phyloP scores from a whole-genome alignment of 2,797 vertebrate species.

The Xyrichtys novacula region DNA sequence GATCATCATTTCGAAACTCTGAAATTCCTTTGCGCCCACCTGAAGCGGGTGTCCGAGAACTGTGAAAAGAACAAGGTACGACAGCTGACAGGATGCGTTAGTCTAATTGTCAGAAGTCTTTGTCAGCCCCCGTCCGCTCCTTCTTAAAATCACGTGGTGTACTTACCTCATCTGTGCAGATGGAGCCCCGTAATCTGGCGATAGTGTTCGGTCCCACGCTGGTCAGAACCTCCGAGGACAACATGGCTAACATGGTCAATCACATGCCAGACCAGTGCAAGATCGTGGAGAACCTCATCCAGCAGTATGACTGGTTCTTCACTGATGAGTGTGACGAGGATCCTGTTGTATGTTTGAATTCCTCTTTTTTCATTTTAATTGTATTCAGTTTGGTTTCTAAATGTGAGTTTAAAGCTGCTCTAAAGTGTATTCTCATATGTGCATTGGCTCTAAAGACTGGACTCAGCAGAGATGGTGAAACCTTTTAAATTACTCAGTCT shows the following conservation, averaged over 20 bases:
- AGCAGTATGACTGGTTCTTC: constrained; percentile 99
- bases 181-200: constrained; percentile 98
- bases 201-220: constrained; percentile 99
- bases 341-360: constrained; percentile 90
- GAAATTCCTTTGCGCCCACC: constrained; percentile 95
- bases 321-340: constrained; percentile 93
- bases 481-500: neutral
- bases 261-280: constrained; percentile 99
- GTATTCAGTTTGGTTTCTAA: neutral
- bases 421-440: neutral
- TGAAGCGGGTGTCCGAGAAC: constrained; percentile 96
- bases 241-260: constrained; percentile 99
- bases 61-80: constrained; percentile 98
- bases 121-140: neutral
- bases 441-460: neutral
- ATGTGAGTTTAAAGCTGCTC: constrained; percentile 7
- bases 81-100: neutral
- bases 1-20: constrained; percentile 97
- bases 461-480: neutral
- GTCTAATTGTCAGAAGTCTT: constrained; percentile 13
- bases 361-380: neutral
- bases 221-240: constrained; percentile 97
- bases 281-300: constrained; percentile 98
- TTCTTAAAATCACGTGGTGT: neutral
- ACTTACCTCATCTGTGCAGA: constrained; percentile 80